Base-by-base conservation (phyloP, 2,888 invertebrate genomes). In the Melinopterus prodromus region DNA sequence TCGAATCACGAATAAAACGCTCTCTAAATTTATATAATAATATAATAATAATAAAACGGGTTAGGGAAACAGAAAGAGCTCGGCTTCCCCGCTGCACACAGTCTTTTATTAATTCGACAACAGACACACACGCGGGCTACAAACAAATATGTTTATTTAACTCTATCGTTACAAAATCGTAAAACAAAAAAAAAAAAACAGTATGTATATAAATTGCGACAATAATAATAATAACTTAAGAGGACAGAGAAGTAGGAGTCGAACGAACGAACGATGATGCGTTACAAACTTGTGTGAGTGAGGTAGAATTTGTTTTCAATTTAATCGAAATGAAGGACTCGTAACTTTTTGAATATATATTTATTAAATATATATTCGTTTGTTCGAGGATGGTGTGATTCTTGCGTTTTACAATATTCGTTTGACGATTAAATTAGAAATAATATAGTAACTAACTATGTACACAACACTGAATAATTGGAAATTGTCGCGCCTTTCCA, bases 251-350 rank as follows among this genome's bases (percentile, higher is more conserved):
- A 26, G 26, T 26, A 26, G 71, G 35, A 53, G 53, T 53, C 53
- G 53, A 53, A 53, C 53, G 53, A 53, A 53, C 53, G 53, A 53
- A 53, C 53, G 53, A 53, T 53, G 53, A 53, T 53, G 53, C 53
- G 53, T 53, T 84, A 84, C 83, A 85, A 85, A 85, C 84, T 83
- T 86, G 85, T 86, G 86, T 88, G 88, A 88, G 86, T 88, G 88
- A 88, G 88, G 88, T 88, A 88, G 88, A 87, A 88, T 87, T 88
- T 88, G 88, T 87, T 86, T 85, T 85, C 84, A 84, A 86, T 86
- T 83, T 77, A 85, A 86, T 85, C 84, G 86, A 84, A 81, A 80
- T 71, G 77, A 79, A 80, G 38, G 37, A 35, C 70, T 76, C 74
- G 26, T 15, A 78, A 78, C 53, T 7, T 53, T 26, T 53, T 53